These are phyloP conservation scores for Tautogolabrus adspersus DNA, from an alignment of 2,113 vertebrate species.

Conservation along the genomic window DNA sequence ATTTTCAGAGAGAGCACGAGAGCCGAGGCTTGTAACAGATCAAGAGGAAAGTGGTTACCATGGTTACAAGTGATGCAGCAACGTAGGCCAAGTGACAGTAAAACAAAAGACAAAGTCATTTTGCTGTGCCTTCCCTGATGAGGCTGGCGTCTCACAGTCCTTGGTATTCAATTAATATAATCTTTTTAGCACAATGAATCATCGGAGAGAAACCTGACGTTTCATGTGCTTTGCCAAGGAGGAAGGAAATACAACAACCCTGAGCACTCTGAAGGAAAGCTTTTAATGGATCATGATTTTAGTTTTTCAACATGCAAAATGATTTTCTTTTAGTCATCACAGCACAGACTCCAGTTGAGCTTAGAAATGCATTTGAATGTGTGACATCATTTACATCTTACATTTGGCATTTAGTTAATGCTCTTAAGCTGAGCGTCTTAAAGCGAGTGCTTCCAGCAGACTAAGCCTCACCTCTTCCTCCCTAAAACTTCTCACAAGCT, in stretches of 20 bases:
- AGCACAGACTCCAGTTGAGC: slow-evolving; percentile 26
- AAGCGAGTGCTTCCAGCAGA: slow-evolving; percentile 39
- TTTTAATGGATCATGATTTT: slow-evolving; percentile 14
- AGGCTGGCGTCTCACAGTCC: slow-evolving; percentile 17
- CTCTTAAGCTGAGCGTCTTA: slow-evolving; percentile 45
- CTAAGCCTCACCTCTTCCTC: slow-evolving; percentile 16
- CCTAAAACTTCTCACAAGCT: slow-evolving; percentile 25
- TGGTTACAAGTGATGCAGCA: slow-evolving; percentile 19
- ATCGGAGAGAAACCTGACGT: slow-evolving; percentile 17
- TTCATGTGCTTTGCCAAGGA: slow-evolving; percentile 13
- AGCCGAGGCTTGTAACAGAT: slow-evolving; percentile 11
- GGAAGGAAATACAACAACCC: slow-evolving; percentile 21
- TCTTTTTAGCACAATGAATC: slow-evolving; percentile 26
- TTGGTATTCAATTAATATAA: slow-evolving; percentile 6
- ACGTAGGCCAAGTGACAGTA: slow-evolving; percentile 29
- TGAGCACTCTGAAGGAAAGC: neutral
- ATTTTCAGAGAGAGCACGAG: slow-evolving; percentile 2
- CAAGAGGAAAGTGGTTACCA: slow-evolving; percentile 14
- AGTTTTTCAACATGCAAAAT: slow-evolving; percentile 16
- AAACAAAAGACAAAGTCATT: slow-evolving; percentile 17
- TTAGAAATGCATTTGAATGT: neutral
- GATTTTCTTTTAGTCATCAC: slow-evolving; percentile 21
- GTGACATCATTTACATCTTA: slow-evolving; percentile 28
- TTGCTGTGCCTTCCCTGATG: slow-evolving; percentile 21
- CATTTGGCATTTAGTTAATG: slow-evolving; percentile 30